Base-by-base conservation (phyloP, 2,113 vertebrate species). In the Aegithalos caudatus region DNA sequence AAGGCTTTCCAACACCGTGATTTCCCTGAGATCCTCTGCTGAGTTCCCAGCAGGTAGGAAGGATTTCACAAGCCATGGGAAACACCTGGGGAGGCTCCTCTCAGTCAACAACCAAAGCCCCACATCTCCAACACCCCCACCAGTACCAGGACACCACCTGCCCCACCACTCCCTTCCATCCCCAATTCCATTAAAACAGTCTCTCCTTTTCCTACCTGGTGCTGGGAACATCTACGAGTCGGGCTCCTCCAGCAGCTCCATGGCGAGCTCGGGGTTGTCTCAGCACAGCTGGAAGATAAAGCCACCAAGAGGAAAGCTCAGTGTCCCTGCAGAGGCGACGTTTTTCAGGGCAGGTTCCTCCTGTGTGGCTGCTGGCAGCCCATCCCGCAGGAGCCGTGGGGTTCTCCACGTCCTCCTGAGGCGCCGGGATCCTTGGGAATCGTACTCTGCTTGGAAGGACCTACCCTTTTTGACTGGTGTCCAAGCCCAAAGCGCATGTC, bases 401-500 rank as follows among this genome's bases (percentile, higher is more conserved):
- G 79, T 40, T 82, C 78, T 94, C 88, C 92, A 93, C 91, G 70
- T 96, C 80, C 93, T 94, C 70, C 73, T n/a, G 90, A 91, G 67
- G 91, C 53, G 38, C 64, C 61, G 70, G 89, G 92, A 94, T 97
- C 94, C 95, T 70, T 94, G 93, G 82, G 97, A 98, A 98, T 91
- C 24, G 93, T 57, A 74, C 96, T 95, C 69, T 27, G 38, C 94
- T 90, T 71, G 88, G 78, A 92, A 80, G 72, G 94, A 96, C 97
- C 96, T 94, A 88, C 93, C 93, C 94, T 96, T 95, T 95, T 81
- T 97, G 97, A 96, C 44, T 20, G 91, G 82, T 54, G 79, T 95
- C 96, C 97, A 97, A 97, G 72, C 91, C 94, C 86, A 72, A 35
- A 61, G 40, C 35, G 17, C 98, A 9, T 96, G 98, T 97, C 87